phyloP scores from a whole-genome alignment of 1,140 invertebrate genomes.

The Tetramorium alpestre region DNA sequence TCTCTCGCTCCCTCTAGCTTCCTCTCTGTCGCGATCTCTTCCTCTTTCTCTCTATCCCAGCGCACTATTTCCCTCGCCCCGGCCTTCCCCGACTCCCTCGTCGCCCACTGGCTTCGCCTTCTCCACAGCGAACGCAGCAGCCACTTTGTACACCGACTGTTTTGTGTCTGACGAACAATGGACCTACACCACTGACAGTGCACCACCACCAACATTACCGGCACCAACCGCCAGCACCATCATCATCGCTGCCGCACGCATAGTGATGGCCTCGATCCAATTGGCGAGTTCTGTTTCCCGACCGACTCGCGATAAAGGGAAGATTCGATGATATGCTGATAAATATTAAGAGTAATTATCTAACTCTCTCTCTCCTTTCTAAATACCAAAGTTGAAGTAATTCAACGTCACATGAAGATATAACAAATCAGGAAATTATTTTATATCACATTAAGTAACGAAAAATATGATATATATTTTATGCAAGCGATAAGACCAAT shows the following conservation, averaged over 20 bases:
- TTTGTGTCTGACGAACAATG: conserved; percentile 85
- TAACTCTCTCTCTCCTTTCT: background rate
- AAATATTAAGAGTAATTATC: conserved; percentile 8
- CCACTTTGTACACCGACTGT: conserved; percentile 85
- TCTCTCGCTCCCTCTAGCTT: conserved; percentile 81
- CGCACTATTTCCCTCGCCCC: conserved; percentile 67
- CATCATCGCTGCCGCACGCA: conserved; percentile 48
- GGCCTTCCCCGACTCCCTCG: conserved; percentile 64
- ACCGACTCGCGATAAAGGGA: conserved; percentile 31
- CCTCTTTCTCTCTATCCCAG: conserved; percentile 49
- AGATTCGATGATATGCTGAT: conserved; percentile 13
- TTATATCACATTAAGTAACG: background rate
- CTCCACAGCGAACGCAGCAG: conserved; percentile 79
- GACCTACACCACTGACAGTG: conserved; percentile 81
- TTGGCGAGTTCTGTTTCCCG: conserved; percentile 43
- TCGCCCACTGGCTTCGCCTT: conserved; percentile 68
- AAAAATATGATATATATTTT: background rate
- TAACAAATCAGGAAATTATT: background rate
- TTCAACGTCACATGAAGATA: background rate
- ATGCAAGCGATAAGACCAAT: background rate
- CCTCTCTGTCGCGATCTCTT: conserved; percentile 51
- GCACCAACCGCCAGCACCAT: conserved; percentile 58
- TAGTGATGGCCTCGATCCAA: conserved; percentile 51
- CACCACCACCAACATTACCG: conserved; percentile 68
- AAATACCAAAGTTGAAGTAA: background rate